These are phyloP conservation scores for Xanthostigma xanthostigma DNA, from an alignment of 2,888 invertebrate genomes.

Conservation along the genomic window DNA sequence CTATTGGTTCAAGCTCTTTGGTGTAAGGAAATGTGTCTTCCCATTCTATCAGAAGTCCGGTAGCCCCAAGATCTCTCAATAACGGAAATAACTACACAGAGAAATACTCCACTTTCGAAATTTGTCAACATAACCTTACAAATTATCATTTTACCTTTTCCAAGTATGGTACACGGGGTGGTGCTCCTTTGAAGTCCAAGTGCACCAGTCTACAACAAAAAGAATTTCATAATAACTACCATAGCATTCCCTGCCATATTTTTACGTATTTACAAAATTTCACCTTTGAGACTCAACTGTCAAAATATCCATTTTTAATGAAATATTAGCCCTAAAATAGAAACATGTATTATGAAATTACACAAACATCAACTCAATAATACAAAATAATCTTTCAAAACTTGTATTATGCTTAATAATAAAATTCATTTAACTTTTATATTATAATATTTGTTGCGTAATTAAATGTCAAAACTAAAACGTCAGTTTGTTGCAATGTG, in stretches of 20 bases:
- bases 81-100: conserved; percentile 40
- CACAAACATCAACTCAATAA: too few relatives aligned
- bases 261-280: conserved; percentile 10
- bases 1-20: conserved; percentile 41
- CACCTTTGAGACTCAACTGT: conserved; percentile 33
- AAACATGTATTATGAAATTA: too few relatives aligned
- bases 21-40: conserved; percentile 80
- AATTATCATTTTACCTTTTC: conserved; percentile 31
- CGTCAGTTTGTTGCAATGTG: too few relatives aligned
- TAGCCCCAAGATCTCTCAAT: conserved; percentile 54
- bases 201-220: conserved; percentile 40
- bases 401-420: too few relatives aligned
- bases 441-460: too few relatives aligned
- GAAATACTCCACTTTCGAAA: conserved; percentile 4
- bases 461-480: too few relatives aligned
- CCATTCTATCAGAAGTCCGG: conserved; percentile 73
- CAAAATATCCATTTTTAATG: conserved; percentile 28
- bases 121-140: neutral
- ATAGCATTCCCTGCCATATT: too few relatives aligned
- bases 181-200: conserved; percentile 61
- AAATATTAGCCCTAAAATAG: neutral
- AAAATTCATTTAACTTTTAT: too few relatives aligned
- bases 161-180: conserved; percentile 43
- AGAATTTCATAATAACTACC: neutral
- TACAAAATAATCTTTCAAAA: too few relatives aligned